Conservation (phyloP, 1,140 invertebrate genomes). For the Nilaparvata lugens region DNA sequence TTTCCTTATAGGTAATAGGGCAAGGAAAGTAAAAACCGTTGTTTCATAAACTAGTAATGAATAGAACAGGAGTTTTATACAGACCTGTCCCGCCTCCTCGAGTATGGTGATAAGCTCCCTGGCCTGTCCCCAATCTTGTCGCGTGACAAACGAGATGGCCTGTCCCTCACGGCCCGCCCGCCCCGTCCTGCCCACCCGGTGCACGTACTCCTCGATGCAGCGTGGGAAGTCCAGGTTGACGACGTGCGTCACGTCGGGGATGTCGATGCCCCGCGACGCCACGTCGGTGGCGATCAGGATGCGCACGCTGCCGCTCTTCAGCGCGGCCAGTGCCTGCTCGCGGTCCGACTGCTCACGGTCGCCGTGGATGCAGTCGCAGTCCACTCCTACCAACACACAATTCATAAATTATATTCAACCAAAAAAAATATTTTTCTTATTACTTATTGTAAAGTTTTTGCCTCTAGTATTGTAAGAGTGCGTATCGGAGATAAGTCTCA, state of each 20-base stretch:
- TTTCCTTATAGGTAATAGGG: neutral
- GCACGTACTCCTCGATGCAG: conserved; percentile 85
- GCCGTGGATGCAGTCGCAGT: conserved; percentile 77
- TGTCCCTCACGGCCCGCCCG: conserved; percentile 74
- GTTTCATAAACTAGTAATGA: neutral
- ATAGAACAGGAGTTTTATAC: neutral
- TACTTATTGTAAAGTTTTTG: too few species aligned
- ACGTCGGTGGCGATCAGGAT: conserved; percentile 97
- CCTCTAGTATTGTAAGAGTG: too few species aligned
- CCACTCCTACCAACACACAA: conserved; percentile 50
- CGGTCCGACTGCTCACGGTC: conserved; percentile 77
- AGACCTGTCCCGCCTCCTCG: conserved; percentile 55
- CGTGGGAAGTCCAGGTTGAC: conserved; percentile 90
- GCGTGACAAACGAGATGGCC: conserved; percentile 83
- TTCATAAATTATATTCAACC: too few species aligned
- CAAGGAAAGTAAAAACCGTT: neutral
- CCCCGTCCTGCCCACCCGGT: conserved; percentile 82
- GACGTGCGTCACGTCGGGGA: conserved; percentile 42
- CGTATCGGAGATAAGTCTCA: too few species aligned
- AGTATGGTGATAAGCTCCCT: conserved; percentile 55
- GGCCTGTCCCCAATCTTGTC: conserved; percentile 64
- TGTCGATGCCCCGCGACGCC: conserved; percentile 83
- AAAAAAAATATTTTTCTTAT: too few species aligned
- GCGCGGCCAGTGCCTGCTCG: conserved; percentile 73
- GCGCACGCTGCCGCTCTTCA: conserved; percentile 72